A percentile compares a stretch with the other conserved stretches of the same genome.
Conservation (phyloP, 2,113 vertebrate genomes). For the Semicossyphus pulcher region DNA sequence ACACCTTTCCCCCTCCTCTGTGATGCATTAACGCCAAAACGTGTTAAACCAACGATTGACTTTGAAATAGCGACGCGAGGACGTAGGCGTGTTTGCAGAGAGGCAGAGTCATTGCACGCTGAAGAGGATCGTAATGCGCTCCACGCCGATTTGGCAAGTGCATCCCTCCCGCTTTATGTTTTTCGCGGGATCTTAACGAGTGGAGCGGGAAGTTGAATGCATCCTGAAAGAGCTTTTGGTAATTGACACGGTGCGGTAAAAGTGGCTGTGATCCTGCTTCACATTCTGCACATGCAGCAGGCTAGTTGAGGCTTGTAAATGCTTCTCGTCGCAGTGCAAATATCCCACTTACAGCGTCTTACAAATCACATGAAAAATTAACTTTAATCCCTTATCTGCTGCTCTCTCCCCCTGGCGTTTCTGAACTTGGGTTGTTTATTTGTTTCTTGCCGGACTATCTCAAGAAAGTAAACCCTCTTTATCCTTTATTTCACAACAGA, state of each 20-base stretch:
- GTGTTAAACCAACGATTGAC: constrained; percentile 67
- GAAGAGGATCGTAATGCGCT: constrained; percentile 52
- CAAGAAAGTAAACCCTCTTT: constrained; percentile 9
- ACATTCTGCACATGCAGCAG: constrained; percentile 7
- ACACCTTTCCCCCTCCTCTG: constrained; percentile 46
- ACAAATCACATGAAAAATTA: constrained; percentile 20
- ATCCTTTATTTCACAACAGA: constrained; percentile 18
- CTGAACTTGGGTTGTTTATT: constrained; percentile 22
- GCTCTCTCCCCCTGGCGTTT: constrained; percentile 36
- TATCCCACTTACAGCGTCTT: neutral
- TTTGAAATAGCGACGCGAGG: constrained; percentile 62
- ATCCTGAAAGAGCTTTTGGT: constrained; percentile 23
- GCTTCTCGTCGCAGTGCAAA: constrained; percentile 1
- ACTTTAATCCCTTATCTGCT: constrained; percentile 21
- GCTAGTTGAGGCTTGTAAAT: constrained; percentile 22
- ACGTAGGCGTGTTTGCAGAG: constrained; percentile 58
- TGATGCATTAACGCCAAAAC: constrained; percentile 65
- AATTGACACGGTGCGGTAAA: constrained; percentile 23
- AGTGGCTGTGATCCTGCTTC: constrained; percentile 16
- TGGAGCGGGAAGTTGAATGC: constrained; percentile 26
- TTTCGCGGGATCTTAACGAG: constrained; percentile 24
- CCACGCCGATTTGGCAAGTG: constrained; percentile 33
- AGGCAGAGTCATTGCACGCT: constrained; percentile 30
- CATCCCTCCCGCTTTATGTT: constrained; percentile 20
- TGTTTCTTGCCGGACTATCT: constrained; percentile 11